These are phyloP conservation scores for Clavelina lepadiformis DNA, from an alignment of 23 tunicate genomes.

Conservation along the genomic window DNA sequence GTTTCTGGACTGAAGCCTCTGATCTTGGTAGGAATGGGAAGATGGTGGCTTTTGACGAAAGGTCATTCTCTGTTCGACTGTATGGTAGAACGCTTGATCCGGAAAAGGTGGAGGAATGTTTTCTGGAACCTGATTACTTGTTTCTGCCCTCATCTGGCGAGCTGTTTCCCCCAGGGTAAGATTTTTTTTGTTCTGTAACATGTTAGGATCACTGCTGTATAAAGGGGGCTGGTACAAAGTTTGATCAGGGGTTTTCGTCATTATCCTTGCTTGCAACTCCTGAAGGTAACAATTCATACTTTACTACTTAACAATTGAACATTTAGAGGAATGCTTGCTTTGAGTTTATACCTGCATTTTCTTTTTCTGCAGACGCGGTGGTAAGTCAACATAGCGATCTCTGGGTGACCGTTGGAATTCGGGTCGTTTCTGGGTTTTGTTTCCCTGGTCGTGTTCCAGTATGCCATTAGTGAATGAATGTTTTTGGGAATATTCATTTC, in stretches of 20 bases:
- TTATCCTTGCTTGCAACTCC: no score
- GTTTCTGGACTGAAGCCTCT: conserved; percentile 8
- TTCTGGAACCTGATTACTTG: background rate
- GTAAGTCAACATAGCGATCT: no score
- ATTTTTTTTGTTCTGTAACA: background rate
- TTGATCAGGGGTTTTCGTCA: background rate
- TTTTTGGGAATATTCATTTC: no score
- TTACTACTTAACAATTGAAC: no score
- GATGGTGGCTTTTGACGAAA: background rate
- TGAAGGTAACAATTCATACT: no score
- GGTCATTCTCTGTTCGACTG: background rate
- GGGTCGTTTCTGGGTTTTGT: no score
- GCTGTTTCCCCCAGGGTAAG: conserved; percentile 36
- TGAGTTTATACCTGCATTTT: no score
- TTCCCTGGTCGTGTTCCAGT: no score
- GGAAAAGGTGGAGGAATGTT: background rate
- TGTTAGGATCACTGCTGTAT: background rate
- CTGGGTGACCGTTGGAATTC: no score
- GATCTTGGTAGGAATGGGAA: conserved; percentile 35
- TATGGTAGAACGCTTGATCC: background rate
- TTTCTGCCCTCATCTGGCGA: conserved; percentile 1
- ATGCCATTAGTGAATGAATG: no score
- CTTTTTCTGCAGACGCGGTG: no score
- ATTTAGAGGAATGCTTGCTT: no score
- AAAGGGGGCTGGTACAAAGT: background rate